These are phyloP conservation scores for Notiomystis cincta DNA, from an alignment of 2,113 vertebrate species.

Conservation along the genomic window DNA sequence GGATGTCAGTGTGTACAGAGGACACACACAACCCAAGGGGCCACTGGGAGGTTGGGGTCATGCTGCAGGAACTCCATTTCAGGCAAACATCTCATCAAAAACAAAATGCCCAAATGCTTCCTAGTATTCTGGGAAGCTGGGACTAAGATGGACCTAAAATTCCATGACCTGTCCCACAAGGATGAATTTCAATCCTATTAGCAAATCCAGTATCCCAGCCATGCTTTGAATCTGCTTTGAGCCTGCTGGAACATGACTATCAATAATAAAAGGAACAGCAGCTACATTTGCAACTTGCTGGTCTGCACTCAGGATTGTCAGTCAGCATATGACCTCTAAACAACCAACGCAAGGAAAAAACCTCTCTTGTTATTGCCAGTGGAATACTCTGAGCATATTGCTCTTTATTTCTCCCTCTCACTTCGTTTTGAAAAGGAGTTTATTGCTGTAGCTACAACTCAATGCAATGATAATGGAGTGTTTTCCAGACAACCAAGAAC, in stretches of 20 bases:
- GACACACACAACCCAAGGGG: neutral
- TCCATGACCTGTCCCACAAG: neutral
- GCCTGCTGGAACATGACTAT: neutral
- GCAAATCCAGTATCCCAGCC: neutral
- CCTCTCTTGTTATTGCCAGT: neutral
- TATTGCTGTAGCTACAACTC: neutral
- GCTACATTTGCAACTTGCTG: neutral
- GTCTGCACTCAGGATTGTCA: neutral
- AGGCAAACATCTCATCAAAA: neutral
- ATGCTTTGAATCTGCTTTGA: neutral
- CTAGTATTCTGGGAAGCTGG: neutral
- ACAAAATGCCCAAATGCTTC: neutral
- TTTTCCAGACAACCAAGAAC: neutral
- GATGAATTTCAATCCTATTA: neutral
- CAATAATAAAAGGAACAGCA: neutral
- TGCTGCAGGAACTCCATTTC: neutral
- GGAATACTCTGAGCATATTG: neutral
- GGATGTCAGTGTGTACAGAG: neutral
- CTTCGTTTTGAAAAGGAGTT: neutral
- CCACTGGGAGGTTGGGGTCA: fast-evolving
- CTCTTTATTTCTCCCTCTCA: neutral
- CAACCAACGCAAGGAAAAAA: neutral
- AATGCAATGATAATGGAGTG: neutral
- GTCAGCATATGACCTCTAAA: neutral
- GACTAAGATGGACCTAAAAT: neutral